Evolutionary conservation across 2,113 vertebrate species (phyloP).

Genomic region (Eulemur rufifrons): DNA sequence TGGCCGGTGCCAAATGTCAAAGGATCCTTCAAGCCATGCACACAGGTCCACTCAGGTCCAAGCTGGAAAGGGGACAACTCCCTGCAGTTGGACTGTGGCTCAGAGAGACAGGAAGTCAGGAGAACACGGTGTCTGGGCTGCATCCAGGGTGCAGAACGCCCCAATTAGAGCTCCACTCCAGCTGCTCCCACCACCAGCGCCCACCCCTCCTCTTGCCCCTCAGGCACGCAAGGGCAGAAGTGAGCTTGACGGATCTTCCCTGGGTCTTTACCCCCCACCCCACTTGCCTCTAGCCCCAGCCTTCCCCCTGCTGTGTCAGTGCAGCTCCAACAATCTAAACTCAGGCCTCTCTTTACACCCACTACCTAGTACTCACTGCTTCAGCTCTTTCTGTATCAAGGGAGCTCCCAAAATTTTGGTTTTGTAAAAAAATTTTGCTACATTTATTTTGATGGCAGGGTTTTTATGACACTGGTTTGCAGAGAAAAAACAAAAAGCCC

Average conservation of each 20-base stretch:
- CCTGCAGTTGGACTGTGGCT: not conserved
- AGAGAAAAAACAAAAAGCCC: not conserved
- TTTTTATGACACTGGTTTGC: not conserved
- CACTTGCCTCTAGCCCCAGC: no score
- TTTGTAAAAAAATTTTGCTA: not conserved
- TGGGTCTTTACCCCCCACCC: no score
- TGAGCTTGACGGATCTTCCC: not conserved
- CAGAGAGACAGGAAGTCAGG: not conserved
- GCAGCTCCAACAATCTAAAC: not conserved
- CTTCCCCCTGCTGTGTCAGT: no score
- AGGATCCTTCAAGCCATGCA: not conserved
- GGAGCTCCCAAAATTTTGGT: not conserved
- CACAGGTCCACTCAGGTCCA: not conserved
- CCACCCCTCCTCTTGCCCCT: not conserved
- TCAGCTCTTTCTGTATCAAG: not conserved
- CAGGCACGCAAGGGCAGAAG: not conserved
- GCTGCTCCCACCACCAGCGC: no score
- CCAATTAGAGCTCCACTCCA: not conserved
- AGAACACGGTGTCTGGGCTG: fast-evolving
- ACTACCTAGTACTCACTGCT: not conserved
- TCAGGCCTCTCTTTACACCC: no score
- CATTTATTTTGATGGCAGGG: not conserved
- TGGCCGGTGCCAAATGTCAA: not conserved
- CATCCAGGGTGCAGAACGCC: not conserved
- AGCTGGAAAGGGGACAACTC: not conserved